Percentiles rank a stretch among this genome's conserved stretches.
Conservation (phyloP, 2,888 invertebrate species). For the Therioaphis trifolii region DNA sequence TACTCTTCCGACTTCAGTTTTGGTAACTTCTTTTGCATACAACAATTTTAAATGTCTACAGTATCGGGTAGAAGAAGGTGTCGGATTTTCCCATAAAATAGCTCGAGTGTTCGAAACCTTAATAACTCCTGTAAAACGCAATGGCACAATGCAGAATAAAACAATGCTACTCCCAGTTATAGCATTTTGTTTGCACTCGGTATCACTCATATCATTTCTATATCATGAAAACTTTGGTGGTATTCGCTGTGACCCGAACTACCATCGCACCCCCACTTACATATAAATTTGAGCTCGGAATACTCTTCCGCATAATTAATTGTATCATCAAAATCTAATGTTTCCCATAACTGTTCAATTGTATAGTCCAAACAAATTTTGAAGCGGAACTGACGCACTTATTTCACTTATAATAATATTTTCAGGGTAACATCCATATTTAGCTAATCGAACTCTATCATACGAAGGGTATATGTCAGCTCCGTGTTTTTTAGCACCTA, state of each 20-base stretch:
- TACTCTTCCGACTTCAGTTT: too few species aligned
- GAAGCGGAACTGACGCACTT: constrained; percentile 21
- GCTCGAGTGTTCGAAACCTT: not conserved
- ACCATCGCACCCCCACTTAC: constrained; percentile 22
- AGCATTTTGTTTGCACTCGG: not conserved
- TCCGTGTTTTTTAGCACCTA: not conserved
- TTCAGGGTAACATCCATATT: constrained; percentile 18
- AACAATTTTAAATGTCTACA: constrained; percentile 28
- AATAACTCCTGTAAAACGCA: constrained; percentile 5
- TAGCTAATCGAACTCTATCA: constrained; percentile 4
- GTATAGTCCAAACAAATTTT: constrained; percentile 29
- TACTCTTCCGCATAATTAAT: not conserved
- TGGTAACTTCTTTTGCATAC: too few species aligned
- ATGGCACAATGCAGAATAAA: not conserved
- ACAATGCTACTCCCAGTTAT: constrained; percentile 22
- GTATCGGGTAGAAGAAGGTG: too few species aligned
- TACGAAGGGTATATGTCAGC: constrained; percentile 20
- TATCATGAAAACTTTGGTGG: too few species aligned
- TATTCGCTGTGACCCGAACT: too few species aligned
- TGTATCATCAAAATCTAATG: not conserved
- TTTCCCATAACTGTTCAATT: not conserved
- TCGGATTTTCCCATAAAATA: constrained; percentile 32
- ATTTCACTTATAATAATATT: not conserved
- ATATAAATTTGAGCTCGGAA: not conserved
- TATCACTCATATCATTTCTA: too few species aligned